Conservation (phyloP, 2,888 invertebrate genomes). For the Pollenia labialis region DNA sequence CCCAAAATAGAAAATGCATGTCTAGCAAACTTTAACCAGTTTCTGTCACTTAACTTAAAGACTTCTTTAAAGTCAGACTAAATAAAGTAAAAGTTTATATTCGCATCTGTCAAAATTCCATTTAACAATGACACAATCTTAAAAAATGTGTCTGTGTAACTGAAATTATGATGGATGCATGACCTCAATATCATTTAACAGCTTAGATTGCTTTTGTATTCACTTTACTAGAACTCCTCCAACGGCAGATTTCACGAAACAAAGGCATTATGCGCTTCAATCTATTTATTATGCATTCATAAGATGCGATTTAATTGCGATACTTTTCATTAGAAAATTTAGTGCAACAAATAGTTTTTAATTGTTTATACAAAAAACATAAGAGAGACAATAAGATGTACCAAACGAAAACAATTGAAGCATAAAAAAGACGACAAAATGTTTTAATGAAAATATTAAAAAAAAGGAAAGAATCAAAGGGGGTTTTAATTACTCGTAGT, state of each 20-base stretch:
- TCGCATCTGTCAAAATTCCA: slow-evolving; percentile 39
- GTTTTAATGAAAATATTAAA: slow-evolving; percentile 57
- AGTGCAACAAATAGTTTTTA: slow-evolving; percentile 70
- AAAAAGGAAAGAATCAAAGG: slow-evolving; percentile 26
- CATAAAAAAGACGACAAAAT: slow-evolving; percentile 1
- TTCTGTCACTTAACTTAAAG: neutral
- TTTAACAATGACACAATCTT: slow-evolving; percentile 51
- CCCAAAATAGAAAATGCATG: neutral
- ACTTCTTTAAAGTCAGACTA: slow-evolving; percentile 29
- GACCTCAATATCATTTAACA: slow-evolving; percentile 65
- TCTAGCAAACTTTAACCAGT: slow-evolving; percentile 10
- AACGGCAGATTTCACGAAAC: slow-evolving; percentile 36
- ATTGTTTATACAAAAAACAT: slow-evolving; percentile 52
- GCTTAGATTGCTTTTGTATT: slow-evolving; percentile 37
- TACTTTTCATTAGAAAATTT: slow-evolving; percentile 63
- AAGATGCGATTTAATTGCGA: slow-evolving; percentile 56
- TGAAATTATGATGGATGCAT: slow-evolving; percentile 65
- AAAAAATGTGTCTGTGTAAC: slow-evolving; percentile 24
- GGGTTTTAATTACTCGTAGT: slow-evolving; percentile 13
- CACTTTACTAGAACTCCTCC: slow-evolving; percentile 16
- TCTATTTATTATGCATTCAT: slow-evolving; percentile 43
- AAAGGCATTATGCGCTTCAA: slow-evolving; percentile 24
- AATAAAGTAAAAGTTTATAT: slow-evolving; percentile 42
- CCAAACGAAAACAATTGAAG: slow-evolving; percentile 51
- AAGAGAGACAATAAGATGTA: slow-evolving; percentile 31